phyloP scores from a whole-genome alignment of 2,888 invertebrate species.

The Drosophila paramelanica region DNA sequence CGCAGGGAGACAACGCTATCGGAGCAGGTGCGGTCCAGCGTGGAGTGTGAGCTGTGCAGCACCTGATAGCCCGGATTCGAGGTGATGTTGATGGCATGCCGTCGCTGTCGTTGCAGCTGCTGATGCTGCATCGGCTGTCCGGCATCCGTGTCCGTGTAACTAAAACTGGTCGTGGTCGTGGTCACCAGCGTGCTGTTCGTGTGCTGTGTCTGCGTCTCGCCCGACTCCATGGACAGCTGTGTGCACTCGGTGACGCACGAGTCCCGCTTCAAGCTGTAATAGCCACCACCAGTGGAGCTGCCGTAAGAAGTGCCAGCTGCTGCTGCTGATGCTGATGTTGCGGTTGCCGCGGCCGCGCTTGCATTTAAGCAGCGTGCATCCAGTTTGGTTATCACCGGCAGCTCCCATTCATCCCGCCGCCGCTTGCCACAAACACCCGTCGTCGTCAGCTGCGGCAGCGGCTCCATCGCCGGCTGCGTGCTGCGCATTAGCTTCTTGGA shows the following conservation, averaged over 20 bases:
- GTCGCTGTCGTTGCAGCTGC: slow-evolving; percentile 65
- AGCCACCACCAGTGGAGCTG: slow-evolving; percentile 38
- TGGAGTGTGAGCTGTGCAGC: slow-evolving; percentile 84
- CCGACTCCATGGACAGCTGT: slow-evolving; percentile 83
- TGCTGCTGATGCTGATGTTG: slow-evolving; percentile 18
- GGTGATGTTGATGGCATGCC: slow-evolving; percentile 85
- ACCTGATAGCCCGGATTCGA: slow-evolving; percentile 85
- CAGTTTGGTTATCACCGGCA: slow-evolving; percentile 68
- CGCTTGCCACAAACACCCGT: slow-evolving; percentile 53
- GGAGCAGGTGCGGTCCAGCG: slow-evolving; percentile 85
- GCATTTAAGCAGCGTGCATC: slow-evolving; percentile 75
- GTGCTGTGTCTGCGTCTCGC: slow-evolving; percentile 74
- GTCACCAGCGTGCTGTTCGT: slow-evolving; percentile 79
- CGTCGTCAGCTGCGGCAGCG: slow-evolving; percentile 61
- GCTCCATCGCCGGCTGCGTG: slow-evolving; percentile 51
- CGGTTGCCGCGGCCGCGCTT: slow-evolving; percentile 30
- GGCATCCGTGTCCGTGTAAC: slow-evolving; percentile 72
- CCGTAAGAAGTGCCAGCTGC: neutral
- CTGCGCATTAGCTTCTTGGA: slow-evolving; percentile 69
- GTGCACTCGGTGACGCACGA: slow-evolving; percentile 84
- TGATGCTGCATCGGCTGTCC: slow-evolving; percentile 28
- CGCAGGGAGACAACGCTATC: slow-evolving; percentile 85
- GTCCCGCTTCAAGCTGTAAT: slow-evolving; percentile 80
- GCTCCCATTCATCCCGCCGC: slow-evolving; percentile 78
- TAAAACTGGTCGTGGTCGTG: slow-evolving; percentile 83